A percentile compares a stretch with the other conserved stretches of the same genome.
phyloP scores from a whole-genome alignment of 2,797 vertebrate species.

The Sebastes dallii region DNA sequence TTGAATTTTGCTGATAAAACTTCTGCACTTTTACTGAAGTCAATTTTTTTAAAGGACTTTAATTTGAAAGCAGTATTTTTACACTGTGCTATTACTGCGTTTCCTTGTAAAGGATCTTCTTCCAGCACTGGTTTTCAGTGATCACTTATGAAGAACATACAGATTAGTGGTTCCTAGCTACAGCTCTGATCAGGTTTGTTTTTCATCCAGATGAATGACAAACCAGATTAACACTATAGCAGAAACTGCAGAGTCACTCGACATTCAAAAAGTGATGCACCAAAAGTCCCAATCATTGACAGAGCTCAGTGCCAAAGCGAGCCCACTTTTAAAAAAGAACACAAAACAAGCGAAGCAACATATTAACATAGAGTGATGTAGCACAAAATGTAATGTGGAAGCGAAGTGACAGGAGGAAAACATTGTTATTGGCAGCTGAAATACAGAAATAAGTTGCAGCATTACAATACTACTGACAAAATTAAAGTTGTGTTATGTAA shows the following conservation, averaged over 20 bases:
- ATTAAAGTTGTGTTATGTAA: not conserved
- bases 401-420: not conserved
- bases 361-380: conserved; percentile 27
- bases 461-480: not conserved
- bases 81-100: not conserved
- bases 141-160: not conserved
- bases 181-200: not conserved
- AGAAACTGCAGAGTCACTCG: not conserved
- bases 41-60: not conserved
- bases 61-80: not conserved
- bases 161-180: not conserved
- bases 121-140: not conserved
- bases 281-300: conserved; percentile 57
- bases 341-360: conserved; percentile 9
- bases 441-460: not conserved
- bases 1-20: not conserved
- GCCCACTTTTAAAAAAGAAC: not conserved
- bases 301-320: not conserved
- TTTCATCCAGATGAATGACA: conserved; percentile 5
- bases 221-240: conserved; percentile 14
- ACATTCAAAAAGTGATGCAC: not conserved
- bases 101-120: not conserved
- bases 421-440: not conserved
- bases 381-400: not conserved
- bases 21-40: not conserved